Evolutionary conservation across 2,113 vertebrate genomes (phyloP).

Genomic region (Heloderma charlesbogerti): DNA sequence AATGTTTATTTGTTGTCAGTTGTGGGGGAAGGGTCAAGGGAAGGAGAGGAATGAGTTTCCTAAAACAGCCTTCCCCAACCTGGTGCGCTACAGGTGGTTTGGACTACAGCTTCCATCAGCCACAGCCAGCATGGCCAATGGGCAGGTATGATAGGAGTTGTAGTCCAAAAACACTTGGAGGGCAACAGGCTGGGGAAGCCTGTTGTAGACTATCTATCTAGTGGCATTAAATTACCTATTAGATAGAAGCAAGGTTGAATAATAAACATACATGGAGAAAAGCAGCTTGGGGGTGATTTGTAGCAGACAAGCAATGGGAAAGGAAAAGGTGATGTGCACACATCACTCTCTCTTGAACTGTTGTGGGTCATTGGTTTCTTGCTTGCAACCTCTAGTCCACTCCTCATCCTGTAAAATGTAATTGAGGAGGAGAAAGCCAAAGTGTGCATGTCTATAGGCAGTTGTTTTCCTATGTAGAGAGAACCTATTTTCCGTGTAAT

Average conservation of each 20-base stretch:
- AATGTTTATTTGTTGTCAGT: not conserved
- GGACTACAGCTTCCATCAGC: no score
- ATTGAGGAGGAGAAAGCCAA: not conserved
- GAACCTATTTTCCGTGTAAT: not conserved
- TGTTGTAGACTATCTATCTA: not conserved
- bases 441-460: not conserved
- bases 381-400: not conserved
- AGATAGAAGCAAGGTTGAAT: not conserved
- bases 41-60: not conserved
- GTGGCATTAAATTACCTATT: not conserved
- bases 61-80: not conserved
- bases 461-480: not conserved
- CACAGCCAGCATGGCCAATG: no score
- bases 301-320: not conserved
- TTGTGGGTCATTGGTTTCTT: not conserved
- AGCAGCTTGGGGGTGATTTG: not conserved
- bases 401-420: not conserved
- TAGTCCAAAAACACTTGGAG: no score
- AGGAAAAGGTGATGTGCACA: not conserved
- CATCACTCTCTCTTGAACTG: not conserved
- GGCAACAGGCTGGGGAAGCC: no score
- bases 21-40: not conserved
- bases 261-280: not conserved
- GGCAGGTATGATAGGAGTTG: no score
- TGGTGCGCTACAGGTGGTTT: no score